These are phyloP conservation scores for Monochamus saltuarius DNA, from an alignment of 1,140 invertebrate genomes.

Conservation along the genomic window DNA sequence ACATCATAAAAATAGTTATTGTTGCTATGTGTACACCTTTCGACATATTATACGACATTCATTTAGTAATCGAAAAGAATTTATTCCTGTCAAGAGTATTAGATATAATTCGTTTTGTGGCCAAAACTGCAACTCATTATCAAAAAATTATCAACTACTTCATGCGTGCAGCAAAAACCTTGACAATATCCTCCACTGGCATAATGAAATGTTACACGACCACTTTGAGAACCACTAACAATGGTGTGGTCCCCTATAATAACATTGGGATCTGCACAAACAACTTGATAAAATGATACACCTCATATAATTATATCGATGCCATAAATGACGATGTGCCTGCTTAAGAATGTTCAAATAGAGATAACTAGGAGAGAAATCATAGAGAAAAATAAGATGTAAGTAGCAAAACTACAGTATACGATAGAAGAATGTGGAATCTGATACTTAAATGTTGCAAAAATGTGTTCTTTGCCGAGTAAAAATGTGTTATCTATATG, in stretches of 20 bases:
- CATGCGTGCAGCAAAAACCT: conserved; percentile 17
- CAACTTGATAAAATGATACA: neutral
- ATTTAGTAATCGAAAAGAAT: no score
- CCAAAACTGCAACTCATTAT: neutral
- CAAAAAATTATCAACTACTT: conserved; percentile 20
- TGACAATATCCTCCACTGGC: conserved; percentile 21
- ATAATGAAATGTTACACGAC: conserved; percentile 21
- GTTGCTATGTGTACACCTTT: no score
- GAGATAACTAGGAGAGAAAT: neutral
- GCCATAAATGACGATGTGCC: neutral
- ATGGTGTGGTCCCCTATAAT: conserved; percentile 14
- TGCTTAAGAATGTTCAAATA: neutral
- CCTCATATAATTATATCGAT: neutral
- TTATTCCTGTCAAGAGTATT: no score
- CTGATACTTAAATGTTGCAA: no score
- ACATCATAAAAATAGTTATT: no score
- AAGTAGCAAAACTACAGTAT: no score
- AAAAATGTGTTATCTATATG: no score
- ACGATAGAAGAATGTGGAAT: no score
- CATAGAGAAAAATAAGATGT: no score
- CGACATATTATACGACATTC: no score
- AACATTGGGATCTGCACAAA: conserved; percentile 3
- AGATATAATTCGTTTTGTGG: no score
- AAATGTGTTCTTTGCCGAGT: no score
- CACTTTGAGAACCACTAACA: conserved; percentile 19